Base-by-base conservation (phyloP, 92 coral and sea anemone genomes). In the Zoanthus sansibaricus region DNA sequence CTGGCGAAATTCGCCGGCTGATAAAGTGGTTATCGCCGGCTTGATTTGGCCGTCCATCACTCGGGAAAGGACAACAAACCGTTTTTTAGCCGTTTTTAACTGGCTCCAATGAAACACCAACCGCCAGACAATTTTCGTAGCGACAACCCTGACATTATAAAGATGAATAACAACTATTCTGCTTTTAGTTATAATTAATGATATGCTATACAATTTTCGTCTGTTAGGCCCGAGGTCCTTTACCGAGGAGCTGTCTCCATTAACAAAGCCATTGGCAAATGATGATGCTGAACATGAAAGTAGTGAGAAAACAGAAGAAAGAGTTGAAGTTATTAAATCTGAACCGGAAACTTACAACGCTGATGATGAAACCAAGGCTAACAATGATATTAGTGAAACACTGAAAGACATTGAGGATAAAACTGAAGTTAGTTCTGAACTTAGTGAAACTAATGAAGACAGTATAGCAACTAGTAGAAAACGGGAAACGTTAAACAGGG, bases 401-500 rank as follows among this genome's bases (percentile, higher is more conserved):
- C 13, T 46, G 3, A 70, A 25, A 20, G 31, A 20, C 66, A 11
- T 12, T n/a, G 74, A 80, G 20, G 21, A 5, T 10, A 80, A 64
- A 15, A 80, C 75, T 80, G 75, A 80, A 47, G 56, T 68, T 47
- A 33, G 12, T 64, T 67, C 85, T 45, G 59, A 66, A 37, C 18
- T 42, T 0, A 59, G 45, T 47, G 85, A 80, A 20, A 80, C 46
- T 4, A 6, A 58, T 45, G 85, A 80, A 80, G 59, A 80, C 64
- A 66, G 46, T 80, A 74, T 52, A 44, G 45, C 58, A 32, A 47
- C n/a, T 68, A 20, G 46, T 52, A 80, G 66, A 71, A 80, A 80
- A 66, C 66, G 85, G 52, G 85, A 80, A 15, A 80, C 66, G 21
- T 64, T 80, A 67, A 80, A 80, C 49, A 80, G 85, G 52, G 58